Evolutionary conservation across 2,113 vertebrate species (phyloP).

Genomic region (Zingel zingel): DNA sequence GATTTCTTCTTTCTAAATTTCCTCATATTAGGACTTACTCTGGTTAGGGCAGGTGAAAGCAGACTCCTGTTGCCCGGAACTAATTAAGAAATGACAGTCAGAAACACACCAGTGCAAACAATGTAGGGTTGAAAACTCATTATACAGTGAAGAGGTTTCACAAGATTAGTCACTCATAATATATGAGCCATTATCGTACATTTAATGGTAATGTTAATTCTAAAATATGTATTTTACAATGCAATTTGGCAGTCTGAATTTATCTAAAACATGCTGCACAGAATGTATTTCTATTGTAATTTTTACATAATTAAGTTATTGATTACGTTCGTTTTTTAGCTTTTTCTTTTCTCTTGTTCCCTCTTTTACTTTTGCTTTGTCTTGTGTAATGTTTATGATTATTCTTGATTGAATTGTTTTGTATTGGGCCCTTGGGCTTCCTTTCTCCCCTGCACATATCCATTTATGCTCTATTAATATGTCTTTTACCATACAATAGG

Average conservation of each 20-base stretch:
- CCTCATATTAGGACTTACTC: conserved; percentile 25
- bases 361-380: no score
- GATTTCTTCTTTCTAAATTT: not conserved
- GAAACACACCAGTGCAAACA: not conserved
- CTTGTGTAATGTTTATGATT: no score
- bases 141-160: no score
- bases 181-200: not conserved
- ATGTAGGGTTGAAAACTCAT: not conserved
- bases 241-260: not conserved
- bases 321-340: no score
- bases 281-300: no score
- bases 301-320: no score
- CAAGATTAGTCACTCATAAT: not conserved
- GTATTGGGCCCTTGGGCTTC: no score
- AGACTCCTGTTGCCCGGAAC: not conserved
- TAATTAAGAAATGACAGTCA: not conserved
- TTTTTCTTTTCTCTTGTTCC: no score
- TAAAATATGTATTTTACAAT: not conserved
- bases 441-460: no score
- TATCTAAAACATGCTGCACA: no score
- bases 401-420: no score
- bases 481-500: not conserved
- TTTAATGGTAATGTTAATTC: not conserved
- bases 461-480: no score
- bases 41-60: not conserved